Percentiles rank a stretch among this genome's conserved stretches.
phyloP scores from a whole-genome alignment of 2,797 vertebrate species.

The Manis pentadactyla region DNA sequence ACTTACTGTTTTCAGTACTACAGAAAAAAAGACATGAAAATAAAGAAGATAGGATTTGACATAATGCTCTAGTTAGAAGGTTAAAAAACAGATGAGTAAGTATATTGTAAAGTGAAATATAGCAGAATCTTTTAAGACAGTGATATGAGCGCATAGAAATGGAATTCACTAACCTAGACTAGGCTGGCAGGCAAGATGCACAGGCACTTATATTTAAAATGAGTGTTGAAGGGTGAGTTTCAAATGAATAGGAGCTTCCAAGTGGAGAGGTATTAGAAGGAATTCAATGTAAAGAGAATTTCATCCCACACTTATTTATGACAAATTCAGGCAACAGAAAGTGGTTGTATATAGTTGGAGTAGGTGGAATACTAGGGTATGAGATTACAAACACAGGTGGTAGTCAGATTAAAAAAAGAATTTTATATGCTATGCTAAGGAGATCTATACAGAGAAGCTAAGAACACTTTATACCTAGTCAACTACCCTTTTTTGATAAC shows the following conservation, averaged over 20 bases:
- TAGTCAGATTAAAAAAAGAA: neutral
- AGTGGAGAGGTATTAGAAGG: neutral
- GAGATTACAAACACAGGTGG: neutral
- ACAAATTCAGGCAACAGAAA: neutral
- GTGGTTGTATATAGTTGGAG: neutral
- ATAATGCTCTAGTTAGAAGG: neutral
- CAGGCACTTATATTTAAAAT: neutral
- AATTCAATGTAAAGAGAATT: neutral
- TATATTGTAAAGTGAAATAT: neutral
- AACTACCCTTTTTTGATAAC: neutral
- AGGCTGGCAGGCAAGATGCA: neutral
- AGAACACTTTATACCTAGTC: neutral
- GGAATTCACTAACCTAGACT: neutral
- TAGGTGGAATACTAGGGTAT: rapidly evolving
- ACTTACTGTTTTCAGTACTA: neutral
- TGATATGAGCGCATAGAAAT: rapidly evolving
- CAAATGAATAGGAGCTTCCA: neutral
- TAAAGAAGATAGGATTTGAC: neutral
- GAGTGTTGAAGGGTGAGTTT: neutral
- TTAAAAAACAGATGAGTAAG: neutral
- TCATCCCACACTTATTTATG: neutral
- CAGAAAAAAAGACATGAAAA: neutral
- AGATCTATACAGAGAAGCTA: neutral
- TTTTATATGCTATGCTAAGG: neutral
- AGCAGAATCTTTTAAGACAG: neutral